Evolutionary conservation across 2,113 vertebrate genomes (phyloP), one percentile per base, ranked within the genome.

Genomic region (Podarcis muralis): DNA sequence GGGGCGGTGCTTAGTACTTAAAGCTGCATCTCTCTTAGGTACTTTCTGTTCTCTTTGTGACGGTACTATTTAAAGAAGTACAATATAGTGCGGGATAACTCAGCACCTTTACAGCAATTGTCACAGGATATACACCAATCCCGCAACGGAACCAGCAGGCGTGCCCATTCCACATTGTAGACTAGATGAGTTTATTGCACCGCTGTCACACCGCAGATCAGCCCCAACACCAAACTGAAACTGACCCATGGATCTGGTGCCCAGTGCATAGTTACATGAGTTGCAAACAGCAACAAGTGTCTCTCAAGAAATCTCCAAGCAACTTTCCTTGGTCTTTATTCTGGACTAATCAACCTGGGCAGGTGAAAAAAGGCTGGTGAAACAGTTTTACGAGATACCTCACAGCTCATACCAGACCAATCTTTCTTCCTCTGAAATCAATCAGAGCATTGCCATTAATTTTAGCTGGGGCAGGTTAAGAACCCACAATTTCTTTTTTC

Each of bases 361-460:
- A 79, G 15, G 0, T 40, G 1, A 88, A 90, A 92, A 35, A 0
- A 88, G 48, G 2, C 30, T 87, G 85, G 83, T 91, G 37, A 59
- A 81, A 80, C 11, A 6, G 16, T 48, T 91, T 86, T 88, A 91
- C 4, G 25, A 83, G 79, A 30, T 53, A 86, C 22, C 43, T 72
- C 0, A 1, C 79, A 86, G 65, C 82, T 71, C 81, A 65, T 43
- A 11, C 40, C 30, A 40, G 27, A 9, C 18, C 79, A 92, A 90
- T 89, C n/a, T 68, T 86, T 4, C 59, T 75, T 81, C 57, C 16
- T 89, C 32, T 75, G 77, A 40, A 20, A 12, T 81, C 79, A 90
- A 66, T 89, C 30, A 35, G 83, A 91, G 87, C 87, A 81, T 37
- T 68, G 6, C 74, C 72, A 83, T 22, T 78, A 87, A 86, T 48